Base-by-base conservation (phyloP, 2,888 invertebrate genomes). In the Apamea epomidion region DNA sequence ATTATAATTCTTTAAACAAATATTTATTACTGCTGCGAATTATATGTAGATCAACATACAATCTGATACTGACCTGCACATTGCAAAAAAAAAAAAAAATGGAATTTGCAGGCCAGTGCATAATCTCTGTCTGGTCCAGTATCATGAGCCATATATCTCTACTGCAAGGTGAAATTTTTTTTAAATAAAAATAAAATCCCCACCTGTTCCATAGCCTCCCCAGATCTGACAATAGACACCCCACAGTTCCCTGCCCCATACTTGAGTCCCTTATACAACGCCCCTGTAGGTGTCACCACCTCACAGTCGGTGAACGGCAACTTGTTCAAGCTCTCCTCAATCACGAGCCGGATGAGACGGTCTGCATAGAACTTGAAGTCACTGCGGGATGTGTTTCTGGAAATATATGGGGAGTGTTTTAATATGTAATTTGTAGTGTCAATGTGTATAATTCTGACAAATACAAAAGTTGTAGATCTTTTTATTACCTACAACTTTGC, bases 281-380 rank as follows among this genome's bases (percentile, higher is more conserved):
- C 98, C 74, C 99, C 98, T 0, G 99, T 99, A 0, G 99, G 99
- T 2, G 99, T 99, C 42, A 98, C 98, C 6, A 99, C 98, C 88
- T 98, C 98, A 92, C 98, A 98, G 94, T 99, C 98, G 0, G 98
- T 98, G 93, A 99, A 99, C 0, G 99, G 99, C 78, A 99, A 96
- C 93, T 99, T 99, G 96, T 99, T 99, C 51, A 99, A 97, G 86
- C 99, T 99, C 95, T 99, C 99, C 94, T 99, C 99, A 84, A 99
- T 99, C 1, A 99, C 99, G 62, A 99, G 97, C 6, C 99, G 98
- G 92, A 99, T 99, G 95, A 99, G 97, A 87, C 99, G 98, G 95
- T 99, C 99, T 0, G 99, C 99, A 95, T 99, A 99, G 96, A 99
- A 99, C 94, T 99, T 99, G 94, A 99, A 99, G 95, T 99, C 99